Evolutionary conservation across 2,888 invertebrate genomes (phyloP), one percentile per base, ranked within the genome.

Genomic region (Gymnosoma rotundatum): DNA sequence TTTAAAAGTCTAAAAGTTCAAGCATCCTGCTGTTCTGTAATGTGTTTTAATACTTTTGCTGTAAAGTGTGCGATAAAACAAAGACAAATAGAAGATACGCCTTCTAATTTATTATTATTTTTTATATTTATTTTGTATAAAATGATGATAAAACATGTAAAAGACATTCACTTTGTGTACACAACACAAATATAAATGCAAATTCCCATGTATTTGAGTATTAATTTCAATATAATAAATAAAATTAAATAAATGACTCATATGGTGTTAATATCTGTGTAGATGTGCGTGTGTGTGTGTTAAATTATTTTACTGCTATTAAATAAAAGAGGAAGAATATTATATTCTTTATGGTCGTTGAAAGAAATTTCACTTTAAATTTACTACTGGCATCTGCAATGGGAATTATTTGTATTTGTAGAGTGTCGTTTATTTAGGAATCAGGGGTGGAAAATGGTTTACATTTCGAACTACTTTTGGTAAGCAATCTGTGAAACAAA

Each of bases 351-450:
- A 12, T 18, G 25, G 38, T 58, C 56, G 50, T 66, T 2, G 48
- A 69, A 69, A 52, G 60, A 54, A 63, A 61, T 78, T 78, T 69
- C 36, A 16, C 66, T 72, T 79, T 78, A 66, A n/a, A 73, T 73
- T 79, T 73, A 42, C 48, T 66, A 70, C 69, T 70, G 60, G 75
- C 74, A 78, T 75, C 64, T 83, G 74, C 69, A 83, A 61, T 70
- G 60, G 74, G 66, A 79, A 79, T 79, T 83, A 79, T 75, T 79
- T 79, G 56, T 64, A 54, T 70, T 67, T 75, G 36, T 32, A 58
- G 20, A 42, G 10, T 1, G 21, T 4, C 7, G 10, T 25, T 79
- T 10, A 60, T 50, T 66, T 60, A 56, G 12, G 56, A 58, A 9
- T 4, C 63, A 72, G 72, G 56, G 61, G 16, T 72, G 56, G 25